A percentile compares a stretch with the other conserved stretches of the same genome.
phyloP scores from a whole-genome alignment of 2,888 invertebrate species.

The Ditula angustiorana region DNA sequence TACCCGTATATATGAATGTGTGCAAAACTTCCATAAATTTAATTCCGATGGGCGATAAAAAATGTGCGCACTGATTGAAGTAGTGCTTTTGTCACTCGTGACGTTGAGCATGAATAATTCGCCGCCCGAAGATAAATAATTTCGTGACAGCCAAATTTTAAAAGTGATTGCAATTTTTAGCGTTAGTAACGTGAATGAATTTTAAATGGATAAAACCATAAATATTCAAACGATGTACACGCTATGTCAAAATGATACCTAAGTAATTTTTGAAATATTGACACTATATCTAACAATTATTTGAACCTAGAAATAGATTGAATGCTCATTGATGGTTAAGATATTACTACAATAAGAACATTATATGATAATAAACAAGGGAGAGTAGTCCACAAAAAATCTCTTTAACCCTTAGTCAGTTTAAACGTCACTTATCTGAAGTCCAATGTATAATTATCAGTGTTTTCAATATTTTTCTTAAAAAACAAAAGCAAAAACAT shows the following conservation, averaged over 20 bases:
- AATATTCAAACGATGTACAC: no score
- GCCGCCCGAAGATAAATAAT: neutral
- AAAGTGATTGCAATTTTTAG: neutral
- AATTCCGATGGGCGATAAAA: constrained; percentile 1
- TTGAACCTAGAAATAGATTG: no score
- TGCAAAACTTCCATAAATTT: neutral
- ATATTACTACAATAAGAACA: no score
- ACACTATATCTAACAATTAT: no score
- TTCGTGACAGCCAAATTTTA: neutral
- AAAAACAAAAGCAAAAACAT: neutral
- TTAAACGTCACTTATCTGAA: neutral
- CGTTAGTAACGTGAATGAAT: neutral
- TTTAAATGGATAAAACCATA: neutral
- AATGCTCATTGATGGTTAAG: no score
- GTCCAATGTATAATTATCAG: neutral
- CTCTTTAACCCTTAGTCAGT: no score
- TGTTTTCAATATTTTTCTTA: neutral
- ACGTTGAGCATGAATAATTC: constrained; percentile 7
- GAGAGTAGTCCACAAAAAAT: no score
- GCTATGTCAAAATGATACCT: no score
- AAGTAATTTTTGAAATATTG: no score
- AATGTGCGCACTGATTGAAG: neutral
- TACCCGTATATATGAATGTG: no score
- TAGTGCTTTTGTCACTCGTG: constrained; percentile 14
- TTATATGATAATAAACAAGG: no score